Evolutionary conservation across 2,888 invertebrate genomes (phyloP), one percentile per base, ranked within the genome.

Genomic region (Agrypnus murinus): DNA sequence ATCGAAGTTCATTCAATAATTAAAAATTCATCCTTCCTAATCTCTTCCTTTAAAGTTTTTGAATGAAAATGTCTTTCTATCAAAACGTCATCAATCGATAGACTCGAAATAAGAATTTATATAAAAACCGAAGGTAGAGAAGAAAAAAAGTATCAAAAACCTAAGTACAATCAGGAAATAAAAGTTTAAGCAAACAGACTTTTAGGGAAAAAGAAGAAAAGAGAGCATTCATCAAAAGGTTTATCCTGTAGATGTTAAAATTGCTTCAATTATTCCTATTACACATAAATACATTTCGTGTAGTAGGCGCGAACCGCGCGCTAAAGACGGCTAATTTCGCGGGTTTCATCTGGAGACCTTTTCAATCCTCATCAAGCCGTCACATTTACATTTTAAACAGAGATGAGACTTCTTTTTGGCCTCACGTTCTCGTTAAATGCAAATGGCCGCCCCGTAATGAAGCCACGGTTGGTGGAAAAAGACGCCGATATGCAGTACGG

Each of bases 401-500:
- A 79, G 78, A 77, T 75, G 79, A 75, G 76, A 77, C 78, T 79
- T 79, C 79, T 80, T 81, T 81, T 81, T 80, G 78, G 76, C 77
- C 77, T 75, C 77, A 79, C 79, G 78, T 80, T 80, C 80, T 81
- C 81, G 81, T 81, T 81, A 82, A 82, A 84, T 84, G 84, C 84
- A 83, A 84, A 84, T 84, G 82, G 82, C 81, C 74, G 82, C 81
- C 75, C 55, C 65, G 78, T 79, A 79, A 79, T 79, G 82, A 84
- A 81, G 80, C 80, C 76, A 75, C 77, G 72, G 70, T 69, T 65
- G 69, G 19, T 50, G 71, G 75, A 77, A 75, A 74, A 74, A 75
- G 75, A 77, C 70, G 73, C 50, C 65, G 66, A 58, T 72, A 69
- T 65, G 48, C 57, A 15, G 32, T 68, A 63, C 48, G 65, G 50